These are phyloP conservation scores for Tetramorium alpestre DNA, from an alignment of 1,140 invertebrate species.

Conservation along the genomic window DNA sequence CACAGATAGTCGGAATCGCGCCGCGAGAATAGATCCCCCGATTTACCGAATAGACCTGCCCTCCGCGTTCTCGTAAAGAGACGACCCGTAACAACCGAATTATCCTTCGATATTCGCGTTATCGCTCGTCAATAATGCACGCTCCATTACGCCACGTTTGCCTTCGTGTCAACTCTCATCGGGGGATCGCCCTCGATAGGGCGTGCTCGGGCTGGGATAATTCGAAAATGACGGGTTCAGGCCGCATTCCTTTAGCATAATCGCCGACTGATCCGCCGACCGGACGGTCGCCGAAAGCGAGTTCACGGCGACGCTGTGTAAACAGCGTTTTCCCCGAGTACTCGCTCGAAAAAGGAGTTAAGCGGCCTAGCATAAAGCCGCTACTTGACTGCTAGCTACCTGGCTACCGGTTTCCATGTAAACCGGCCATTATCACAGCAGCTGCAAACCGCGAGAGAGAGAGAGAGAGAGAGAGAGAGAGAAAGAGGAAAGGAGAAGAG, in stretches of 20 bases:
- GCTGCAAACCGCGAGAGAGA: neutral
- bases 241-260: conserved; percentile 11
- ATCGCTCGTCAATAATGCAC: neutral
- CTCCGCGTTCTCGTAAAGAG: neutral
- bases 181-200: no score
- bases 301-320: neutral
- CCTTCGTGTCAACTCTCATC: neutral
- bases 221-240: conserved; percentile 4
- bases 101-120: neutral
- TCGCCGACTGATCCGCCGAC: neutral
- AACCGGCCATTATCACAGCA: conserved; percentile 21
- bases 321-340: conserved; percentile 4
- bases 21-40: neutral
- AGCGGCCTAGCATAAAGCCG: conserved; percentile 12
- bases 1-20: neutral
- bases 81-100: neutral
- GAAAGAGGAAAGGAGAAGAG: neutral
- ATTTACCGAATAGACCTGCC: no score
- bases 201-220: neutral
- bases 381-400: conserved; percentile 14
- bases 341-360: conserved; percentile 8
- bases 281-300: neutral
- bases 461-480: neutral
- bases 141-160: neutral
- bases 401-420: conserved; percentile 24